Evolutionary conservation across 2,888 invertebrate species (phyloP), one percentile per base, ranked within the genome.

Genomic region (Anoplius nigerrimus): DNA sequence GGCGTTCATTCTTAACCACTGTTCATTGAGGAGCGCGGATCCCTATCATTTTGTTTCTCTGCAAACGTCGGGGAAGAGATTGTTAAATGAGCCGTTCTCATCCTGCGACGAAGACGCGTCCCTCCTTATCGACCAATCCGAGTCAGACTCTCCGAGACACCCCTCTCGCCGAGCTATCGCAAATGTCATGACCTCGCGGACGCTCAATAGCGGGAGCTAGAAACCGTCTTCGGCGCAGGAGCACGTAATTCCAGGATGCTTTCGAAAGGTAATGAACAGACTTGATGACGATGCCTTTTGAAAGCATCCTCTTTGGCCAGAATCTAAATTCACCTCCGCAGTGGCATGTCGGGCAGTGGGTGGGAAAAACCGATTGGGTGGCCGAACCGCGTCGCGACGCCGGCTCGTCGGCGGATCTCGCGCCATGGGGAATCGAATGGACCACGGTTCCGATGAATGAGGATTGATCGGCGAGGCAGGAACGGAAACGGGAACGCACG

Each of bases 241-340:
- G 48, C 5, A 48, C 13, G 16, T n/a, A 13, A 3, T 48, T 16
- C n/a, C 18, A 48, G 48, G 87, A 87, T 88, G 88, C 87, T 88
- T 88, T 88, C 87, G 87, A 88, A 88, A 88, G 88, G 87, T 86
- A 86, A 83, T 79, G 79, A 62, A 80, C 64, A 78, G 79, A 72
- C 79, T 6, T 78, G 80, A 75, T 82, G 77, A 66, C 68, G 77
- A 71, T 71, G 81, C 86, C 86, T 88, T 88, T 87, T 88, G 88
- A 87, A 86, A 88, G 87, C 87, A 88, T 88, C 86, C 87, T 82
- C 34, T 11, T 11, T n/a, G n/a, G 34, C 11, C 11, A 34, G 34
- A n/a, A 34, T 34, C 1, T 34, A 34, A 34, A 34, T 6, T 11
- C 34, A 34, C 34, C 34, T 34, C 34, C 34, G 11, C 34, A 3